Conservation (phyloP, 2,888 invertebrate genomes). For the Aporophyla nigra region DNA sequence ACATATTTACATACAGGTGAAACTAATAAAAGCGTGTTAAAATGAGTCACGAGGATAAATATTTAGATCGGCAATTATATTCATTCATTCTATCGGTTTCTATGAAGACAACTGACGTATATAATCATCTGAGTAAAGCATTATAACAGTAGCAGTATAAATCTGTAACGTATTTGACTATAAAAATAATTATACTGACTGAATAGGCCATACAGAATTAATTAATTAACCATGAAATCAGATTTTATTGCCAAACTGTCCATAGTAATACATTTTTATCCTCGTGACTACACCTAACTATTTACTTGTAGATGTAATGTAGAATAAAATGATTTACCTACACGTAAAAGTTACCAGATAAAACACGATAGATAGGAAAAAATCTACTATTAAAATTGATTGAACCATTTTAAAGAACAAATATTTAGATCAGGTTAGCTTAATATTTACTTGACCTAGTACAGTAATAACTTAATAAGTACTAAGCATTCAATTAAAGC, state of each 20-base stretch:
- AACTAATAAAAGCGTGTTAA: no score
- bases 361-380: neutral
- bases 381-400: neutral
- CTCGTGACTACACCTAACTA: neutral
- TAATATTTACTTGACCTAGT: constrained; percentile 14
- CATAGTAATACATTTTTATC: neutral
- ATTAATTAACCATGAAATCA: neutral
- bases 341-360: neutral
- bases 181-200: no score
- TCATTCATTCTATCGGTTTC: neutral
- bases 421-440: neutral
- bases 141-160: neutral
- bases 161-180: neutral
- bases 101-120: neutral
- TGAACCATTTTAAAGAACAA: neutral
- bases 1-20: no score
- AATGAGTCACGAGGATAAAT: neutral
- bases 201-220: no score
- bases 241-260: no score
- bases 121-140: neutral
- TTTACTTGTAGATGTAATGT: neutral
- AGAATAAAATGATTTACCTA: neutral
- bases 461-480: no score
- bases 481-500: neutral
- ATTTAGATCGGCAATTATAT: neutral